A percentile compares a stretch with the other conserved stretches of the same genome.
These are phyloP conservation scores for Grantiella picta DNA, from an alignment of 2,113 vertebrate species.

Conservation along the genomic window DNA sequence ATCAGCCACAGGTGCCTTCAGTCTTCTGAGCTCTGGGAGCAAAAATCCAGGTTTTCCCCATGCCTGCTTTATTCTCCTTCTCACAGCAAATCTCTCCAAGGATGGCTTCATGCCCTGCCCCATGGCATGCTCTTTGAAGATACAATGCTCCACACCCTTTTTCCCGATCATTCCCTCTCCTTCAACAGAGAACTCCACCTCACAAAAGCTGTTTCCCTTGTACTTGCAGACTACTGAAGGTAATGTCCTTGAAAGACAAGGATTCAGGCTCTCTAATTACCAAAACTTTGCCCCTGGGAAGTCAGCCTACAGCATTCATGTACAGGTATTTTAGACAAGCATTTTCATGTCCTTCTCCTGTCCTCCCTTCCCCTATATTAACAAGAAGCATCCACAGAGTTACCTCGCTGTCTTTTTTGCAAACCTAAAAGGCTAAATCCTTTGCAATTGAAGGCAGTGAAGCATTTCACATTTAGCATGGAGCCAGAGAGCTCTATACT, in stretches of 20 bases:
- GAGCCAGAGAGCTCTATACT: neutral
- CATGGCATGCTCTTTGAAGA: neutral
- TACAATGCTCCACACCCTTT: neutral
- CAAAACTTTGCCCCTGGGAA: neutral
- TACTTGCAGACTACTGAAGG: neutral
- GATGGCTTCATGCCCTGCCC: neutral
- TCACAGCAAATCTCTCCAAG: neutral
- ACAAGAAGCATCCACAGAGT: neutral
- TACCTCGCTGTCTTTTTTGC: neutral
- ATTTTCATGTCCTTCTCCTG: neutral
- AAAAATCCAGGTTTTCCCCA: neutral
- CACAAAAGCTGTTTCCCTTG: neutral
- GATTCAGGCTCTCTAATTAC: neutral
- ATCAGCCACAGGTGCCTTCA: neutral
- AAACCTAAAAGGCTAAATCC: neutral
- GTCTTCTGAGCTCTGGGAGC: neutral
- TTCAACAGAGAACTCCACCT: neutral
- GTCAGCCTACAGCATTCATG: neutral
- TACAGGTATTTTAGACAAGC: neutral
- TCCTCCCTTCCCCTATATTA: neutral
- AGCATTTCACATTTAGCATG: neutral
- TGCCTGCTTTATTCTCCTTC: neutral
- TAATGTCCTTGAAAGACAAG: neutral
- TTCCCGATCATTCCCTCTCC: neutral
- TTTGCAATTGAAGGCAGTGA: neutral